A percentile compares a stretch with the other conserved stretches of the same genome.
These are phyloP conservation scores for Apoda limacodes DNA, from an alignment of 2,888 invertebrate genomes.

Conservation along the genomic window DNA sequence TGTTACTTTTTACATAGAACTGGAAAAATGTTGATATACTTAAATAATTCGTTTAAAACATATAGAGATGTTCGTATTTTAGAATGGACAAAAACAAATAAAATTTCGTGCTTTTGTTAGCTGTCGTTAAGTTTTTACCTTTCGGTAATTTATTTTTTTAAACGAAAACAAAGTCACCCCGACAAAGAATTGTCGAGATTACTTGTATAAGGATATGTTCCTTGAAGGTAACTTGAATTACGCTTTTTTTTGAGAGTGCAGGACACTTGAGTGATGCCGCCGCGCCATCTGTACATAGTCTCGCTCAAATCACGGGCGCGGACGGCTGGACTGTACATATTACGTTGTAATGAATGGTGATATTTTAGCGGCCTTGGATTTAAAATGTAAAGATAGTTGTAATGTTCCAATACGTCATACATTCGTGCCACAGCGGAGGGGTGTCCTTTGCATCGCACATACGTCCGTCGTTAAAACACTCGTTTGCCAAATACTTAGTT, in stretches of 20 bases:
- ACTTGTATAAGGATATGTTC: too few relatives aligned
- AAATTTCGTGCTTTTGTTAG: too few relatives aligned
- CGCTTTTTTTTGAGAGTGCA: background rate
- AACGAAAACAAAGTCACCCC: too few relatives aligned
- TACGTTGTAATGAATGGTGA: slow-evolving; percentile 63
- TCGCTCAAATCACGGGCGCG: slow-evolving; percentile 16
- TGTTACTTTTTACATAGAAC: background rate
- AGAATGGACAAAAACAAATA: too few relatives aligned
- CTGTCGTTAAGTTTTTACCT: too few relatives aligned
- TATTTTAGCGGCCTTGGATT: slow-evolving; percentile 69
- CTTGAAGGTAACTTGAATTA: too few relatives aligned
- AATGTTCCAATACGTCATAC: slow-evolving; percentile 47
- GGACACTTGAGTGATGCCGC: slow-evolving; percentile 5
- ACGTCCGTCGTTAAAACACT: slow-evolving; percentile 32
- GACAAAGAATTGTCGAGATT: too few relatives aligned
- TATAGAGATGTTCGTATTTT: too few relatives aligned
- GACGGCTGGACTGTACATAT: slow-evolving; percentile 41
- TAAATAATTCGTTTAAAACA: background rate
- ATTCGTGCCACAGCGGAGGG: slow-evolving; percentile 30
- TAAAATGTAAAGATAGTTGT: slow-evolving; percentile 66
- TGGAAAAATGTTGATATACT: background rate
- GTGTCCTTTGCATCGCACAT: too few relatives aligned
- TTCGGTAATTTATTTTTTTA: too few relatives aligned
- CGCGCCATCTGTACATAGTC: too few relatives aligned
- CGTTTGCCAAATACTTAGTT: slow-evolving; percentile 62